These are phyloP conservation scores for Epinotia nisella DNA, from an alignment of 2,888 invertebrate genomes.

Conservation along the genomic window DNA sequence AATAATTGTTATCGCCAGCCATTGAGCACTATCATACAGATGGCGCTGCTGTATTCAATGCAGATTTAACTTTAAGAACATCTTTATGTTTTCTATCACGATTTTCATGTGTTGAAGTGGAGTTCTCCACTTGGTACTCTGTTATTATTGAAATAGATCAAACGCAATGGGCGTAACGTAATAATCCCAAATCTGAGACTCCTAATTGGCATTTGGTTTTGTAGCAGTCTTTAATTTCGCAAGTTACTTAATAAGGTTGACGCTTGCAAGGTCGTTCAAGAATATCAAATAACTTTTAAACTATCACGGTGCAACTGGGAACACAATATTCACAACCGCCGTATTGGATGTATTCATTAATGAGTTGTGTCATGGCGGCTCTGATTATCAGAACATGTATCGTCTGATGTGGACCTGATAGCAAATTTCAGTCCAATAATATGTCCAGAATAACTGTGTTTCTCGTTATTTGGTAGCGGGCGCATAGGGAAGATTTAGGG, in stretches of 20 bases:
- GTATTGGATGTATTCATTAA: conserved; percentile 35
- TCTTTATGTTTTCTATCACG: too few species aligned
- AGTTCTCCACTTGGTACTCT: too few species aligned
- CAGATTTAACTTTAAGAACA: too few species aligned
- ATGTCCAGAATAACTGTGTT: conserved; percentile 14
- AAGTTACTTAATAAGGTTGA: conserved; percentile 27
- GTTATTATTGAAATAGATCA: too few species aligned
- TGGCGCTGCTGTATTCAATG: too few species aligned
- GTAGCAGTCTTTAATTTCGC: conserved; percentile 20
- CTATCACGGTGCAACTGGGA: conserved; percentile 1
- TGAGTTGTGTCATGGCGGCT: conserved; percentile 37
- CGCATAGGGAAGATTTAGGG: conserved; percentile 18
- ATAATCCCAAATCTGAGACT: too few species aligned
- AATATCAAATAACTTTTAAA: conserved; percentile 24
- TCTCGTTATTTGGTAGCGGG: conserved; percentile 9
- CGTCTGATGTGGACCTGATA: conserved; percentile 28
- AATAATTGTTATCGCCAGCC: conserved; percentile 34
- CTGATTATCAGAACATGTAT: conserved; percentile 29
- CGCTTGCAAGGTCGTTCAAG: conserved; percentile 31
- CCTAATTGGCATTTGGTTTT: conserved; percentile 16
- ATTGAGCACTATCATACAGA: conserved; percentile 18
- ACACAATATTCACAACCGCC: conserved; percentile 10
- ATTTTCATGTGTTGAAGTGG: too few species aligned
- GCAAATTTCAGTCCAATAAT: conserved; percentile 20
- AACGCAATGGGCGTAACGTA: too few species aligned